Percentiles rank a stretch among this genome's conserved stretches.
phyloP scores from a whole-genome alignment of 2,888 invertebrate species.

The Gari tellinella region DNA sequence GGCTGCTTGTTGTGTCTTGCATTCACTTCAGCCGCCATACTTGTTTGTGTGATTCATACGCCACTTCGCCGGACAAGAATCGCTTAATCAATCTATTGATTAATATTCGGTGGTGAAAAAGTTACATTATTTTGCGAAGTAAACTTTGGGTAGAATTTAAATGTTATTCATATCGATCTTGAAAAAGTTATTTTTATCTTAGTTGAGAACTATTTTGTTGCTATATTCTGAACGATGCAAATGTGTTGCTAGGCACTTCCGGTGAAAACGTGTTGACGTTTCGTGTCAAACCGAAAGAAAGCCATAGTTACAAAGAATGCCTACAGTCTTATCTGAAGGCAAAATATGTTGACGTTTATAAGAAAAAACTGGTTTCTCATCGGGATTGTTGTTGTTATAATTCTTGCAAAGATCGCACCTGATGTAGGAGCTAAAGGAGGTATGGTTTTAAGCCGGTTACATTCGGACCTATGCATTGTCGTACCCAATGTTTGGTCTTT shows the following conservation, averaged over 20 bases:
- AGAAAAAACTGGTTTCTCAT: constrained; percentile 75
- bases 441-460: constrained; percentile 23
- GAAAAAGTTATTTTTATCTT: too few species aligned
- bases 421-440: constrained; percentile 76
- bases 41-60: constrained; percentile 6
- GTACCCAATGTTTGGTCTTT: too few species aligned
- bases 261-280: constrained; percentile 43
- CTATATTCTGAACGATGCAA: background rate
- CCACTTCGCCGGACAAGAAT: too few species aligned
- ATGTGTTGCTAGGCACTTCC: constrained; percentile 69
- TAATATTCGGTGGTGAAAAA: too few species aligned
- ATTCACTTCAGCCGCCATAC: constrained; percentile 74
- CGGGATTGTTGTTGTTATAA: constrained; percentile 73
- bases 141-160: too few species aligned
- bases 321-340: background rate
- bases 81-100: too few species aligned
- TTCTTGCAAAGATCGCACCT: constrained; percentile 68
- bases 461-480: too few species aligned
- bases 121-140: too few species aligned
- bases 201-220: too few species aligned
- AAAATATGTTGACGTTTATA: constrained; percentile 27
- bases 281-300: background rate
- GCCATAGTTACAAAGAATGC: background rate
- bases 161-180: too few species aligned
- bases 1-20: constrained; percentile 72